Conservation (phyloP, 2,113 vertebrate genomes). For the Jaculus jaculus region DNA sequence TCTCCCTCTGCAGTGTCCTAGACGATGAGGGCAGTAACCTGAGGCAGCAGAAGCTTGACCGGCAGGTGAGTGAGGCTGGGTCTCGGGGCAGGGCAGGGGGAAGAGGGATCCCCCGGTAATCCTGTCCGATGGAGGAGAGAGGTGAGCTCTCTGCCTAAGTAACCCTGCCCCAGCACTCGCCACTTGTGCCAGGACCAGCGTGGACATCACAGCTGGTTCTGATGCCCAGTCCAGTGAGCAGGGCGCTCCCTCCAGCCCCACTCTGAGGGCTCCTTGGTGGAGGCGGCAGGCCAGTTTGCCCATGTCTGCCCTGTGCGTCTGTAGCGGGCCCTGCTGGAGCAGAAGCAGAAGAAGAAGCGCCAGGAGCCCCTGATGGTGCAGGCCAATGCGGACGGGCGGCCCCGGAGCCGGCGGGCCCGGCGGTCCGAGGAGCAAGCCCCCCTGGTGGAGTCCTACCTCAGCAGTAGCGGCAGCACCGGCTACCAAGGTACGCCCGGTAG, state of each 20-base stretch:
- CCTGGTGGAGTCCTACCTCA: slow-evolving; percentile 96
- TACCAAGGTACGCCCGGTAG: slow-evolving; percentile 89
- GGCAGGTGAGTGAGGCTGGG: slow-evolving; percentile 89
- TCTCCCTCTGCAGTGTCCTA: slow-evolving; percentile 91
- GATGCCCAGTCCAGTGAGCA: neutral
- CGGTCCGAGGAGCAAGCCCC: slow-evolving; percentile 98
- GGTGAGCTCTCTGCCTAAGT: neutral
- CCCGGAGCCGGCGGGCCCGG: slow-evolving; percentile 91
- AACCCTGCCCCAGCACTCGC: neutral
- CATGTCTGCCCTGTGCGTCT: neutral
- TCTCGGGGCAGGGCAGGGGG: neutral
- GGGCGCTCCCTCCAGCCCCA: neutral
- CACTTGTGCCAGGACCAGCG: neutral
- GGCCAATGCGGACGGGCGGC: slow-evolving; percentile 93
- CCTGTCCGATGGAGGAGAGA: neutral
- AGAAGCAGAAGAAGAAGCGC: slow-evolving; percentile 99
- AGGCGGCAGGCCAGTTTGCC: neutral
- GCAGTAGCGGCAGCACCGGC: slow-evolving; percentile 96
- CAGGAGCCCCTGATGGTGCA: slow-evolving; percentile 99
- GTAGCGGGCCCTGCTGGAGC: slow-evolving; percentile 94
- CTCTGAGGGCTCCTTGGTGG: neutral
- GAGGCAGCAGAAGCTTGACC: slow-evolving; percentile 97
- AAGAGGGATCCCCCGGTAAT: neutral
- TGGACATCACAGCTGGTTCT: neutral
- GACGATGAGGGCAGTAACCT: slow-evolving; percentile 97